phyloP scores from a whole-genome alignment of 2,797 vertebrate species.

The Zenarchopterus dispar region DNA sequence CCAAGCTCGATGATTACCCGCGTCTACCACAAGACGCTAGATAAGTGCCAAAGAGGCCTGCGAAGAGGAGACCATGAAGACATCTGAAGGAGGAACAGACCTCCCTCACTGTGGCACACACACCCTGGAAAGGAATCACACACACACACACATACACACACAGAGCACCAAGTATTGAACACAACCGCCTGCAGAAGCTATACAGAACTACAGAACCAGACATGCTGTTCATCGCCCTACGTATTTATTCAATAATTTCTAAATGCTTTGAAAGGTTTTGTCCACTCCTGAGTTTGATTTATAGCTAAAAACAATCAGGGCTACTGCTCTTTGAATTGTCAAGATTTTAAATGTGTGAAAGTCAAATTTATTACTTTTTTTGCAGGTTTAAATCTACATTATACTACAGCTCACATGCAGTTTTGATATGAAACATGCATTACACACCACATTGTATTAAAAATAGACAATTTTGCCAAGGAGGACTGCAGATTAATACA shows the following conservation, averaged over 20 bases:
- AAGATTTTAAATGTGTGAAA: constrained; percentile 29
- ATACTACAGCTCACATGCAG: constrained; percentile 19
- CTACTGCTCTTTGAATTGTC: constrained; percentile 30
- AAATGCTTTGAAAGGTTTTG: constrained; percentile 35
- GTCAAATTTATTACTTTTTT: constrained; percentile 25
- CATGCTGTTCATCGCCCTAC: constrained; percentile 59
- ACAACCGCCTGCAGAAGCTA: constrained; percentile 23
- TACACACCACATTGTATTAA: constrained; percentile 19
- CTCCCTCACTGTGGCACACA: constrained; percentile 39
- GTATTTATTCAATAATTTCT: constrained; percentile 71
- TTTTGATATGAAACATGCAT: constrained; percentile 29
- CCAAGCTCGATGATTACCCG: constrained; percentile 87
- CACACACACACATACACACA: constrained; percentile 27
- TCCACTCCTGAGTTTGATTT: constrained; percentile 32
- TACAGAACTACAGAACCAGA: constrained; percentile 34
- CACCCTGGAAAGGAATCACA: constrained; percentile 17
- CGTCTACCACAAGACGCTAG: constrained; percentile 72
- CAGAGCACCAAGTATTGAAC: constrained; percentile 35
- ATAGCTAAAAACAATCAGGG: constrained; percentile 7
- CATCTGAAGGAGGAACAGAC: constrained; percentile 50
- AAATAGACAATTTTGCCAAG: constrained; percentile 41
- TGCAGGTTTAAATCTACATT: constrained; percentile 18
- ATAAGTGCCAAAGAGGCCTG: constrained; percentile 88
- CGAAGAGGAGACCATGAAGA: constrained; percentile 60
- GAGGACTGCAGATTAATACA: constrained; percentile 35